A percentile compares a stretch with the other conserved stretches of the same genome.
Conservation (phyloP, 2,797 vertebrate genomes). For the Vireo griseus region DNA sequence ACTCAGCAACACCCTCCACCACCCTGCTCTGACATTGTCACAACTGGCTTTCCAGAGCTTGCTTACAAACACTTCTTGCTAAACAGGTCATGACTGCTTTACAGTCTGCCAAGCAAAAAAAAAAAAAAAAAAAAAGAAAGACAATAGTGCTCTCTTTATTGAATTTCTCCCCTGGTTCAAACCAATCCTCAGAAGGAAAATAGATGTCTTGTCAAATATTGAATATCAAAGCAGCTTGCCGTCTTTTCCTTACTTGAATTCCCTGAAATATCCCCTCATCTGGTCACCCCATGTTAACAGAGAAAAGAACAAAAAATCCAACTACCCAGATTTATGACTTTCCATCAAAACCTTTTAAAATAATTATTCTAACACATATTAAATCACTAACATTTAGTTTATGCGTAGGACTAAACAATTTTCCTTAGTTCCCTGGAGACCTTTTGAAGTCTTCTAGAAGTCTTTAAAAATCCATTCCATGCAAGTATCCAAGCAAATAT, state of each 20-base stretch:
- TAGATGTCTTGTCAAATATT: not conserved
- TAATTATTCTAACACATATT: not conserved
- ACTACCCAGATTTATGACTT: not conserved
- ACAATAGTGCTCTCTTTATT: constrained; percentile 14
- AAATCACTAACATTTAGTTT: not conserved
- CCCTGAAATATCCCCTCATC: not conserved
- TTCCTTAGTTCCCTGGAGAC: not conserved
- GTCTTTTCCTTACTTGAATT: not conserved
- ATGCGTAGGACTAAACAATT: not conserved
- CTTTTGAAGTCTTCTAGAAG: not conserved
- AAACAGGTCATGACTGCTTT: constrained; percentile 47
- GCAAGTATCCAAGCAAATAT: not conserved
- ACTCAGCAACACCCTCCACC: not conserved
- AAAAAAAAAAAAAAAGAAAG: not conserved
- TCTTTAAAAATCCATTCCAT: not conserved
- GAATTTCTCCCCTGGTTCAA: constrained; percentile 3
- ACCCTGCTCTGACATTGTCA: not conserved
- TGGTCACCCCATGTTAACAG: not conserved
- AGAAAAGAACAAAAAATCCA: not conserved
- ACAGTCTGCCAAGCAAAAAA: not conserved
- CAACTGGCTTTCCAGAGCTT: not conserved
- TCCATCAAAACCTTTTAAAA: not conserved
- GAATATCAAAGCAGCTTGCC: not conserved
- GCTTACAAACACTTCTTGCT: constrained; percentile 37
- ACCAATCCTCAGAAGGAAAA: constrained; percentile 14